Percentiles rank a stretch among this genome's conserved stretches.
Conservation (phyloP, 1,140 invertebrate genomes). For the Hydropsyche tenuis region DNA sequence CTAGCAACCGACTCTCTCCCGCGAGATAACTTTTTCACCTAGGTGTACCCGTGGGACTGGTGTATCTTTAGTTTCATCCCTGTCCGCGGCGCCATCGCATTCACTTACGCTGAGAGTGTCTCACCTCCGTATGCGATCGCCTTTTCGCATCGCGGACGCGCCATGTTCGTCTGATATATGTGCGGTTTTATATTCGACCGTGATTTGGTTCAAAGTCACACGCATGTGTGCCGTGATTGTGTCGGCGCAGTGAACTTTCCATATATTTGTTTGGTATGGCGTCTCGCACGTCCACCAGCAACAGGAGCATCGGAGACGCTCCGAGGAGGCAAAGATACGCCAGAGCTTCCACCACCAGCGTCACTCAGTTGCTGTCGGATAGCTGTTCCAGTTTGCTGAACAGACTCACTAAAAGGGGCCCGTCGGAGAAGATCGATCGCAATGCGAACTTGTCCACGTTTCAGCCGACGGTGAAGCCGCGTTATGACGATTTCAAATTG, state of each 20-base stretch:
- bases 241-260: conserved; percentile 24
- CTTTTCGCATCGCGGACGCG: conserved; percentile 38
- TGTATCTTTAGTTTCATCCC: conserved; percentile 54
- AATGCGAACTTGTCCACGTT: conserved; percentile 52
- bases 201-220: not conserved
- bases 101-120: conserved; percentile 16
- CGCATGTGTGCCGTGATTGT: not conserved
- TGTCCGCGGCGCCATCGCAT: conserved; percentile 48
- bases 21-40: conserved; percentile 37
- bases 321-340: conserved; percentile 70
- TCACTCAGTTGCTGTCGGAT: conserved; percentile 82
- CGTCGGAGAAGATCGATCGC: conserved; percentile 65
- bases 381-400: conserved; percentile 84
- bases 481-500: conserved; percentile 58
- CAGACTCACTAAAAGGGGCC: conserved; percentile 76
- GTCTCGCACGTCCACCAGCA: conserved; percentile 43
- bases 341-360: conserved; percentile 78
- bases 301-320: conserved; percentile 53
- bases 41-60: conserved; percentile 45
- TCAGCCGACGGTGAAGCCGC: conserved; percentile 50
- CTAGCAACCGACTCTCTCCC: conserved; percentile 40
- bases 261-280: conserved; percentile 47
- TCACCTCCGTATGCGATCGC: not conserved
- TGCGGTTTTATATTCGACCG: not conserved
- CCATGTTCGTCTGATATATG: conserved; percentile 24